Evolutionary conservation across 2,113 vertebrate genomes (phyloP).

Genomic region (Columbina picui): DNA sequence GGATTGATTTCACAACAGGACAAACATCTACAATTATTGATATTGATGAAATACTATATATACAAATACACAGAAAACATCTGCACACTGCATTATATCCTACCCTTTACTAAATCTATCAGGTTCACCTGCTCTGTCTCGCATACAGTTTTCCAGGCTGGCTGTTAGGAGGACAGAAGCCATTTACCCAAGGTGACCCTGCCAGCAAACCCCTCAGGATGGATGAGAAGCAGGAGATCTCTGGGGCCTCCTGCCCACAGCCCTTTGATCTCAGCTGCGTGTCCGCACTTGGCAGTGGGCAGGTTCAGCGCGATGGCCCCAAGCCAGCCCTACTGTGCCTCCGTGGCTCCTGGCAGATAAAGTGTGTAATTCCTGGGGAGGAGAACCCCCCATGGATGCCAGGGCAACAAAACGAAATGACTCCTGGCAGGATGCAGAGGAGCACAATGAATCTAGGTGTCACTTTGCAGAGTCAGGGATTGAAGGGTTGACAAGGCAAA

Average conservation of each 20-base stretch:
- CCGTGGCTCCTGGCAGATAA: neutral
- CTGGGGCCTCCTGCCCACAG: neutral
- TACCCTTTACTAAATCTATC: neutral
- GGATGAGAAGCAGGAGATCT: neutral
- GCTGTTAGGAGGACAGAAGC: neutral
- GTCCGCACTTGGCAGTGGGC: neutral
- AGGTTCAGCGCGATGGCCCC: neutral
- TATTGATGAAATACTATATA: neutral
- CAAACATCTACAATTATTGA: neutral
- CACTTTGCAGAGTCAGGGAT: neutral
- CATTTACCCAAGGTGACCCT: neutral
- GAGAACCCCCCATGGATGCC: neutral
- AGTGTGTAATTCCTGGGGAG: neutral
- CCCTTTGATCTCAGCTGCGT: neutral
- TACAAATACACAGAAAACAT: neutral
- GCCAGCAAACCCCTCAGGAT: neutral
- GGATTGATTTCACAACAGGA: neutral
- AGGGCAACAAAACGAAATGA: neutral
- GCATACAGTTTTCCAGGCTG: neutral
- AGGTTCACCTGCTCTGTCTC: neutral
- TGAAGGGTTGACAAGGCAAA: neutral
- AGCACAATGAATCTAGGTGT: neutral
- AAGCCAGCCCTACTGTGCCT: neutral
- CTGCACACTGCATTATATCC: neutral
- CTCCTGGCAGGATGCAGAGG: neutral